Base-by-base conservation (phyloP, 2,797 vertebrate genomes). In the Cryptoprocta ferox region DNA sequence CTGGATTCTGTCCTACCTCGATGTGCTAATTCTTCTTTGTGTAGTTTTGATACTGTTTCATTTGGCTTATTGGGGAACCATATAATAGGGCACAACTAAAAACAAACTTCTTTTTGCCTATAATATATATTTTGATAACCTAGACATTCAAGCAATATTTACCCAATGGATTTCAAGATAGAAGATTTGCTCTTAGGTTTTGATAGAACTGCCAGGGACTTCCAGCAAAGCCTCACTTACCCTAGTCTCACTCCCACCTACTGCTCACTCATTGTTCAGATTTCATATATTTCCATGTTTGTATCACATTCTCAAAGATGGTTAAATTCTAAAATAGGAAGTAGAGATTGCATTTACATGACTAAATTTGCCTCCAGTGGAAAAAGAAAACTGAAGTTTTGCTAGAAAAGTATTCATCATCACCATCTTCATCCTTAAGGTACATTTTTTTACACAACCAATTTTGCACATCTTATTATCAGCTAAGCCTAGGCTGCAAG, bases 351-450 rank as follows among this genome's bases (percentile, higher is more conserved):
- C 3, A 45, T 84, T 73, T 91, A 82, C 24, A 39, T 66, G 10
- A 61, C 76, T 95, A 88, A 59, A 82, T 92, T 90, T 87, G 32
- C 35, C 94, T 83, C 24, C 84, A 83, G 7, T 48, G 3, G n/a
- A 78, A 87, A 87, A 78, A 42, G n/a, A 26, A 94, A 88, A 82
- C 2, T 50, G 26, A 80, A 59, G 10, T 53, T 90, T 91, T 80
- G n/a, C 21, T 81, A 71, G 30, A 73, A 84, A 92, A 94, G 50
- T 56, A 79, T 81, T 78, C 10, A 10, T 85, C 63, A 80, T 42
- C 66, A 65, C 12, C n/a, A 68, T 50, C n/a, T 88, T 94, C n/a
- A 87, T 42, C 63, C 35, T 68, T 63, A 65, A 83, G 9, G 37
- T 85, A 81, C 19, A 14, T 68, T 89, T 79, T 65, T 66, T 83